These are phyloP conservation scores for Poecilia latipinna DNA, from an alignment of 2,113 vertebrate genomes.

Conservation along the genomic window DNA sequence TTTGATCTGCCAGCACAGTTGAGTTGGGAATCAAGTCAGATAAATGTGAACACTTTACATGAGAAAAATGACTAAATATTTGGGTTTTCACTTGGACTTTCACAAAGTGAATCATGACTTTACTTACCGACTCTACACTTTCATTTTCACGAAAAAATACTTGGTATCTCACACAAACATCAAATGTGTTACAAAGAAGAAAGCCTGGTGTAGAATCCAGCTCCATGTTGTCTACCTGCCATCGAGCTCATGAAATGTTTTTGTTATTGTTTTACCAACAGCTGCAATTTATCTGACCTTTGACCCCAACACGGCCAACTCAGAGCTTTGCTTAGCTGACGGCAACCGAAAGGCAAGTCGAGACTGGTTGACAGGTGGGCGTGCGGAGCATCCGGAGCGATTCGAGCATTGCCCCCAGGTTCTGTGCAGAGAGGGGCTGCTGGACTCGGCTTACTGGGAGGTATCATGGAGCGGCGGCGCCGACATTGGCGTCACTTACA, in stretches of 20 bases:
- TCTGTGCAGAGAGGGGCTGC: slow-evolving; percentile 68
- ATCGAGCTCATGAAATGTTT: not conserved
- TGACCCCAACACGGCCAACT: slow-evolving; percentile 69
- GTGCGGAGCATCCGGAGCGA: slow-evolving; percentile 30
- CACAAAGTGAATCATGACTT: no score
- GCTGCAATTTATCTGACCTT: slow-evolving; percentile 66
- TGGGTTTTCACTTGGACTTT: no score
- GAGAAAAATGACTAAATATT: no score
- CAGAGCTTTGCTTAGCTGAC: slow-evolving; percentile 51
- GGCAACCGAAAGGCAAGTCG: slow-evolving; percentile 55
- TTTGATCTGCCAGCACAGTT: no score
- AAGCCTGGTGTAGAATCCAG: no score
- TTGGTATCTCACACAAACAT: no score
- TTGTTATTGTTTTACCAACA: slow-evolving; percentile 19
- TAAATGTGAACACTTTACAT: no score
- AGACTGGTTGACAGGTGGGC: slow-evolving; percentile 5
- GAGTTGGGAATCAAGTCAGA: no score
- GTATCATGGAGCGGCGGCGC: slow-evolving; percentile 60
- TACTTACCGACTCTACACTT: no score
- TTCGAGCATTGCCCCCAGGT: slow-evolving; percentile 63
- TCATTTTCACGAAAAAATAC: no score
- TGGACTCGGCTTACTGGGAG: slow-evolving; percentile 69
- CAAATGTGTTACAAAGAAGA: no score
- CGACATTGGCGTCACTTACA: slow-evolving; percentile 62
- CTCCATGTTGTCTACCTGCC: no score